Evolutionary conservation across 2,888 invertebrate species (phyloP).

Genomic region (Endomychus coccineus): DNA sequence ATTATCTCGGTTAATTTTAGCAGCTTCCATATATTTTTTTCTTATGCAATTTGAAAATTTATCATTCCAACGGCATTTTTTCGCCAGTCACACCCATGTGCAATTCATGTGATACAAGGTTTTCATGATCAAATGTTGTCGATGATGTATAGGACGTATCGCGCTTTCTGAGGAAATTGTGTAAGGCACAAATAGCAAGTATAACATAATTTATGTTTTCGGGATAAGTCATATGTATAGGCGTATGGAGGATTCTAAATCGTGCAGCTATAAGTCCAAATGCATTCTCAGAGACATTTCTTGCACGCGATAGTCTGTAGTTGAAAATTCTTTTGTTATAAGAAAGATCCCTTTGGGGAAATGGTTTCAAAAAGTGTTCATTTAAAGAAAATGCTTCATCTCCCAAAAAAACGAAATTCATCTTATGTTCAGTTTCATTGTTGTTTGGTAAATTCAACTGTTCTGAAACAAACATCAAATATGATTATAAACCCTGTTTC

Average conservation of each 20-base stretch:
- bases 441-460: constrained; percentile 4
- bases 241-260: constrained; percentile 13
- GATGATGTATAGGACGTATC: constrained; percentile 3
- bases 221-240: constrained; percentile 6
- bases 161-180: constrained; percentile 3
- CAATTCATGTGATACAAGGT: not conserved
- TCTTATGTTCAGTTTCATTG: not conserved
- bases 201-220: constrained; percentile 5
- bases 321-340: constrained; percentile 15
- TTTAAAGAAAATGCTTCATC: constrained; percentile 12
- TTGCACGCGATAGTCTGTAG: no score
- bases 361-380: constrained; percentile 14
- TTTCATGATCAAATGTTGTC: constrained; percentile 6
- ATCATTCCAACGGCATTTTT: constrained; percentile 1
- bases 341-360: constrained; percentile 11
- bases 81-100: no score
- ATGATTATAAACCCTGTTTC: no score
- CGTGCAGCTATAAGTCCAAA: constrained; percentile 15
- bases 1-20: constrained; percentile 6
- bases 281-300: constrained; percentile 15
- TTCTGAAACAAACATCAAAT: no score
- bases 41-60: not conserved
- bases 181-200: constrained; percentile 7
- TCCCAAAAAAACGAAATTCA: constrained; percentile 7
- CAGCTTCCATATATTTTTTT: constrained; percentile 1